Evolutionary conservation across 2,888 invertebrate genomes (phyloP).

Genomic region (Salpingus planirostris): DNA sequence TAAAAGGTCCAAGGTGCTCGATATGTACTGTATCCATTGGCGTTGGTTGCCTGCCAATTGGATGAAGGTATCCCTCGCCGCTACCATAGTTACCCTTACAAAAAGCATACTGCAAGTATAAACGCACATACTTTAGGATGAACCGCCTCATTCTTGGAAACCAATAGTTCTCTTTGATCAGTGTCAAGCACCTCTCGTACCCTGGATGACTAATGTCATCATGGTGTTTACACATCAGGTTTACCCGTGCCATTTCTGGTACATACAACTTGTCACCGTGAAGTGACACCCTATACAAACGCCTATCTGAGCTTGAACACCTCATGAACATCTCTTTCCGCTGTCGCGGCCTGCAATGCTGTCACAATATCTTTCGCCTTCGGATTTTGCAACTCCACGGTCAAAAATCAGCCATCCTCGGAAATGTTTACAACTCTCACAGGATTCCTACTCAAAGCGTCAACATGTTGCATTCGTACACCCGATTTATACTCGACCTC

Average conservation of each 20-base stretch:
- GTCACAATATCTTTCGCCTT: slow-evolving; percentile 11
- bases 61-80: slow-evolving; percentile 20
- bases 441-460: slow-evolving; percentile 10
- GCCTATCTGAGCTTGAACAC: neutral
- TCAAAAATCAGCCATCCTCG: slow-evolving; percentile 19
- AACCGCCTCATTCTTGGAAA: slow-evolving; percentile 22
- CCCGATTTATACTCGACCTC: slow-evolving; percentile 14
- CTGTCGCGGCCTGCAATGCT: neutral
- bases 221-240: slow-evolving; percentile 5
- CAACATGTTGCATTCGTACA: slow-evolving; percentile 13
- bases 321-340: neutral
- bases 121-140: slow-evolving; percentile 22
- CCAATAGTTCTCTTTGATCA: slow-evolving; percentile 8
- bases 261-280: neutral
- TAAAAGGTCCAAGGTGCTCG: slow-evolving; percentile 19
- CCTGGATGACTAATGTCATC: slow-evolving; percentile 25
- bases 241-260: neutral
- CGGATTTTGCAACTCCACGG: slow-evolving; percentile 16
- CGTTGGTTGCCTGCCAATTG: slow-evolving; percentile 13
- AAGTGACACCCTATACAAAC: neutral
- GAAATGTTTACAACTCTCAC: slow-evolving; percentile 1
- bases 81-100: slow-evolving; percentile 22
- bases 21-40: slow-evolving; percentile 18
- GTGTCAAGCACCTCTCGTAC: slow-evolving; percentile 16
- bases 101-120: slow-evolving; percentile 27